phyloP scores from a whole-genome alignment of 2,888 invertebrate species.

The Oscheius onirici region DNA sequence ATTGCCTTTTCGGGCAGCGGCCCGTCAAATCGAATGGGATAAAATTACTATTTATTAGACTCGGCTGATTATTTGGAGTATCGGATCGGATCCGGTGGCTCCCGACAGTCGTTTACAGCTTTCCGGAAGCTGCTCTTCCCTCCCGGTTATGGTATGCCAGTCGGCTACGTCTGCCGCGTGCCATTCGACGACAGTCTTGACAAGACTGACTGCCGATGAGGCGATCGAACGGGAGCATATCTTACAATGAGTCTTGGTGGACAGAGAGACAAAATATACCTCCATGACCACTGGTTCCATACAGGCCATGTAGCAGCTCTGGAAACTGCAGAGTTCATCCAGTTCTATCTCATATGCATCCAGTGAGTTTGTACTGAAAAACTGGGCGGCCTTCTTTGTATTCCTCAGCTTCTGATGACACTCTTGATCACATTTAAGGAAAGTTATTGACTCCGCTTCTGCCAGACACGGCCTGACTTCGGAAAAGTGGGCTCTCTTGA shows the following conservation, averaged over 20 bases:
- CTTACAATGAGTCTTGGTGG: too few relatives aligned
- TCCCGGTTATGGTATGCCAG: conserved; percentile 55
- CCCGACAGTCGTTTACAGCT: conserved; percentile 37
- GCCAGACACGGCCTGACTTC: conserved; percentile 55
- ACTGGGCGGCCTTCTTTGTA: conserved; percentile 33
- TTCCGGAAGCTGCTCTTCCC: conserved; percentile 41
- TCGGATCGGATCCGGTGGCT: conserved; percentile 38
- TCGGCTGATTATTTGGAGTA: conserved; percentile 42
- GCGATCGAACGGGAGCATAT: conserved; percentile 57
- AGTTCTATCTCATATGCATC: conserved; percentile 63
- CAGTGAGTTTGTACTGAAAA: conserved; percentile 57
- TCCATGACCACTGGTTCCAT: conserved; percentile 55
- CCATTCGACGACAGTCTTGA: conserved; percentile 64
- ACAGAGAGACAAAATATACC: conserved; percentile 34
- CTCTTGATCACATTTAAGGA: conserved; percentile 68
- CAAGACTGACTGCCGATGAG: conserved; percentile 51
- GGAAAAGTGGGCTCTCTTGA: conserved; percentile 49
- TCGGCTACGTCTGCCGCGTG: conserved; percentile 65
- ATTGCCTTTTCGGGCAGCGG: conserved; percentile 1
- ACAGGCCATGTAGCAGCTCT: conserved; percentile 63
- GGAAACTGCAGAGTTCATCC: conserved; percentile 63
- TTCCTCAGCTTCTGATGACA: conserved; percentile 59
- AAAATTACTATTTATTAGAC: conserved; percentile 25
- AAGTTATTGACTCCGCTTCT: conserved; percentile 69
- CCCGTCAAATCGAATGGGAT: neutral